phyloP scores from a whole-genome alignment of 2,113 vertebrate species.

The Sylvia atricapilla region DNA sequence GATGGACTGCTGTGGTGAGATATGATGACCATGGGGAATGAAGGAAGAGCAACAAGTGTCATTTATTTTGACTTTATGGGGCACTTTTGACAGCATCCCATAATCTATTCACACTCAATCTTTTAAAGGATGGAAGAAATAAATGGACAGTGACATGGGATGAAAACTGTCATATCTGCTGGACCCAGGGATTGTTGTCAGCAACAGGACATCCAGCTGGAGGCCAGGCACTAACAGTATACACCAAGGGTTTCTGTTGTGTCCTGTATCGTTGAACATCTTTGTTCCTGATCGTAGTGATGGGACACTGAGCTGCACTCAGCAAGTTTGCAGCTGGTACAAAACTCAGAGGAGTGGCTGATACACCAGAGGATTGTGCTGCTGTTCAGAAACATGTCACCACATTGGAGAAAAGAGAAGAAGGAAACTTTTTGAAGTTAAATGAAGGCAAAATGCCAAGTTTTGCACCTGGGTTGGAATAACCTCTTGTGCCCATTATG shows the following conservation, averaged over 20 bases:
- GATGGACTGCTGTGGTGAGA: background rate
- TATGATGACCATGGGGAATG: background rate
- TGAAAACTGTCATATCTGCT: background rate
- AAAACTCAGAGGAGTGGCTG: background rate
- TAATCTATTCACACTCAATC: background rate
- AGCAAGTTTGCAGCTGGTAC: background rate
- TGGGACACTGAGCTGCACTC: background rate
- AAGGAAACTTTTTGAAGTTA: background rate
- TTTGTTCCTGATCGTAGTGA: background rate
- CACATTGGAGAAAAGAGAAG: background rate
- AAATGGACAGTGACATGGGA: background rate
- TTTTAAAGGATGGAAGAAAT: background rate
- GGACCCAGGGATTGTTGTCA: background rate
- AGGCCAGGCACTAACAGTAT: background rate
- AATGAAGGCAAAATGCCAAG: background rate
- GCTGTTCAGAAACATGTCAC: background rate
- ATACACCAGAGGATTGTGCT: background rate
- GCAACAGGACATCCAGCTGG: background rate
- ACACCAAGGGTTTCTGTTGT: accelerated
- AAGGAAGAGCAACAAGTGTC: background rate
- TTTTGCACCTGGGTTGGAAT: background rate
- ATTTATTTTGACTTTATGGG: background rate
- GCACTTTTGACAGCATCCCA: background rate
- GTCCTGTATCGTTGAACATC: background rate
- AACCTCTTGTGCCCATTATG: background rate